These are phyloP conservation scores for Ceyx erithaca DNA, from an alignment of 2,797 vertebrate genomes.

Conservation along the genomic window DNA sequence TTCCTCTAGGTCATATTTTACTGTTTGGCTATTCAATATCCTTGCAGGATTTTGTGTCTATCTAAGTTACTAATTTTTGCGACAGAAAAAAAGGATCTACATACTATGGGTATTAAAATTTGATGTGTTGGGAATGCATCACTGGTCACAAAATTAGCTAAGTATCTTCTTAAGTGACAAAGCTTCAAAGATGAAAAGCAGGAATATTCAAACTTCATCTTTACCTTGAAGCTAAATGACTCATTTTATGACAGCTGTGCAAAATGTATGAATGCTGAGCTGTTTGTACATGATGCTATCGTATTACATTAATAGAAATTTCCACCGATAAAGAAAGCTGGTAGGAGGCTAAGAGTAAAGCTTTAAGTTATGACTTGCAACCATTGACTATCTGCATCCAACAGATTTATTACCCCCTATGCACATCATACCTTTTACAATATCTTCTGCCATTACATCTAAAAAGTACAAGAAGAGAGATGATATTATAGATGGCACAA, in stretches of 20 bases:
- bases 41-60: not conserved
- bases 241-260: slow-evolving; percentile 62
- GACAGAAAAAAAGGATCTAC: not conserved
- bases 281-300: slow-evolving; percentile 65
- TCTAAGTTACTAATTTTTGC: not conserved
- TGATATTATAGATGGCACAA: not conserved
- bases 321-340: slow-evolving; percentile 73
- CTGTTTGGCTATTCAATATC: not conserved
- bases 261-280: slow-evolving; percentile 39
- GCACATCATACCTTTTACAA: slow-evolving; percentile 45
- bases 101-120: not conserved
- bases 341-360: slow-evolving; percentile 68
- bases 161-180: slow-evolving; percentile 39
- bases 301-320: slow-evolving; percentile 64
- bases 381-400: slow-evolving; percentile 67
- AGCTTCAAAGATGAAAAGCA: slow-evolving; percentile 47
- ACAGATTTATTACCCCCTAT: slow-evolving; percentile 57
- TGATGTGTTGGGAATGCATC: not conserved
- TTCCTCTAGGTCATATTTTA: not conserved
- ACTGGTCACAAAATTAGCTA: slow-evolving; percentile 14
- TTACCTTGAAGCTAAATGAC: slow-evolving; percentile 67
- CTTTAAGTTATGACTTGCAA: slow-evolving; percentile 68
- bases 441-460: slow-evolving; percentile 45
- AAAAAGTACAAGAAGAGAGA: slow-evolving; percentile 28
- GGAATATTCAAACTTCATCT: slow-evolving; percentile 47